Evolutionary conservation across 2,888 invertebrate species (phyloP).

Genomic region (Rhagonycha lutea): DNA sequence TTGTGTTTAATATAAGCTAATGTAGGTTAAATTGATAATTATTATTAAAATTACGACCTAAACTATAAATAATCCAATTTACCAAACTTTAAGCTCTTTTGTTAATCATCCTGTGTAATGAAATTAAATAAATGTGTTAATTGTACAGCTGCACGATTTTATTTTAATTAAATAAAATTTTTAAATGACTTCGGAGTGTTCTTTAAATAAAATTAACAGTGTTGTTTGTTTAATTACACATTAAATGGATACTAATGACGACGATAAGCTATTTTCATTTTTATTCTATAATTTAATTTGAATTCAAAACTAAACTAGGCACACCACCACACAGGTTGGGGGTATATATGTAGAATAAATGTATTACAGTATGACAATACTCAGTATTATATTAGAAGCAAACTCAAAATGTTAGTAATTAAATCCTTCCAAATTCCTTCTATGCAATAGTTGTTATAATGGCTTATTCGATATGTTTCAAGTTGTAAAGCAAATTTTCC

Average conservation of each 20-base stretch:
- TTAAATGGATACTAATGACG: neutral
- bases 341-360: neutral
- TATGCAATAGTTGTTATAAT: neutral
- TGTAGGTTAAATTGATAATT: neutral
- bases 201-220: slow-evolving; percentile 1
- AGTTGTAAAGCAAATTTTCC: too few species aligned
- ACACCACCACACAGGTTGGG: neutral
- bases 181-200: slow-evolving; percentile 7
- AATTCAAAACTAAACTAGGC: neutral
- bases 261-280: neutral
- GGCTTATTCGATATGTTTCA: too few species aligned
- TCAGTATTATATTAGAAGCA: neutral
- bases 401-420: neutral
- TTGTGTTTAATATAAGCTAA: neutral
- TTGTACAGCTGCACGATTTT: slow-evolving; percentile 34
- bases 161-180: slow-evolving; percentile 31
- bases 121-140: slow-evolving; percentile 25
- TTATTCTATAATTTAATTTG: neutral
- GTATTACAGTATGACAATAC: neutral
- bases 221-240: neutral
- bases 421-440: neutral
- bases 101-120: slow-evolving; percentile 7
- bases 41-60: neutral
- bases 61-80: neutral
- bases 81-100: neutral